Evolutionary conservation across 2,888 invertebrate species (phyloP).

Genomic region (Chymomyza fuscimana): DNA sequence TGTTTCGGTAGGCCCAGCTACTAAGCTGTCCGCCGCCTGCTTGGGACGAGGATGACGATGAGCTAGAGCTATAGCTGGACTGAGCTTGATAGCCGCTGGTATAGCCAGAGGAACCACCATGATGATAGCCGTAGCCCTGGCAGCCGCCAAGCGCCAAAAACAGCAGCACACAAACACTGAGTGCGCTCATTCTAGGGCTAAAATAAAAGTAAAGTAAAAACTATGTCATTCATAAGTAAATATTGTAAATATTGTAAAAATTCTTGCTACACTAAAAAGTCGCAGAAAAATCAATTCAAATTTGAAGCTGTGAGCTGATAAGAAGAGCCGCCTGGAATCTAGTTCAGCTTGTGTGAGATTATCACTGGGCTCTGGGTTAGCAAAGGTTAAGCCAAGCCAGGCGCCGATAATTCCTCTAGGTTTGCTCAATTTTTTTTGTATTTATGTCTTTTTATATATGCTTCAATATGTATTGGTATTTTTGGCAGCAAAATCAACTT

Average conservation of each 20-base stretch:
- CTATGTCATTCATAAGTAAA: constrained; percentile 53
- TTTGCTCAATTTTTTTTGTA: neutral
- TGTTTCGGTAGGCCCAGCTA: constrained; percentile 64
- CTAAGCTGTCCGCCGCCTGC: constrained; percentile 47
- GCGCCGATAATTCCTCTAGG: constrained; percentile 39
- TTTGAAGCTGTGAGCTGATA: constrained; percentile 41
- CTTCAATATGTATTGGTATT: neutral
- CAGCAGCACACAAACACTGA: constrained; percentile 62
- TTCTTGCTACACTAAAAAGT: neutral
- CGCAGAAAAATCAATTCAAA: constrained; percentile 5
- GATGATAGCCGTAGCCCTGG: constrained; percentile 49
- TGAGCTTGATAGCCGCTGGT: constrained; percentile 45
- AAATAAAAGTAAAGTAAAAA: constrained; percentile 30
- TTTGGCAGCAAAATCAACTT: constrained; percentile 16
- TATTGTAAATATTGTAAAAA: constrained; percentile 2
- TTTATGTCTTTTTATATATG: neutral
- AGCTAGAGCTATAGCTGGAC: constrained; percentile 53
- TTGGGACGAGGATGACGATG: constrained; percentile 40
- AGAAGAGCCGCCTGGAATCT: constrained; percentile 48
- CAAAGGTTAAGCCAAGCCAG: constrained; percentile 46
- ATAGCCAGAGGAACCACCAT: constrained; percentile 21
- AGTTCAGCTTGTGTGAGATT: constrained; percentile 54
- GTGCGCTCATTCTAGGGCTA: constrained; percentile 60
- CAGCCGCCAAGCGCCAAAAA: constrained; percentile 54
- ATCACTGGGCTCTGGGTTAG: constrained; percentile 45